A percentile compares a stretch with the other conserved stretches of the same genome.
Conservation (phyloP, 37 sponge, comb jelly and placozoan species). For the Axinella damicornis region DNA sequence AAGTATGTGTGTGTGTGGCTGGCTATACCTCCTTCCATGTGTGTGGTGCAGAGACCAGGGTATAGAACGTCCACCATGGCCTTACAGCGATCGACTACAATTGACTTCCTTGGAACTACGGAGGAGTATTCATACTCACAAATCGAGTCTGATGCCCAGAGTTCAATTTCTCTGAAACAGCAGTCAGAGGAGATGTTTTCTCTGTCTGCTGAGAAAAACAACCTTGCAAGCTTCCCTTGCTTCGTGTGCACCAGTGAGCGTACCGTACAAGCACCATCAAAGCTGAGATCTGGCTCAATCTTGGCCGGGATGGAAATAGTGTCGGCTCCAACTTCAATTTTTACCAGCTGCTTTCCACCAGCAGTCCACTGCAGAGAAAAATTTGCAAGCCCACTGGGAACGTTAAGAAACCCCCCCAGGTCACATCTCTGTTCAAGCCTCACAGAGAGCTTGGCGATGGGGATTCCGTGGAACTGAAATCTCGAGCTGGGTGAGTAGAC, state of each 20-base stretch:
- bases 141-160: slow-evolving; percentile 14
- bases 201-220: too few relatives aligned
- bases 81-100: not conserved
- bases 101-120: not conserved
- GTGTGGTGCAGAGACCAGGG: not conserved
- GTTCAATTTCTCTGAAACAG: not conserved
- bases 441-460: too few relatives aligned
- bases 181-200: too few relatives aligned
- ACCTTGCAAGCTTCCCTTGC: not conserved
- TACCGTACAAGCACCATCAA: not conserved
- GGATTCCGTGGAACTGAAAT: too few relatives aligned
- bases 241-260: not conserved
- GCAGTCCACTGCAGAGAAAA: too few relatives aligned
- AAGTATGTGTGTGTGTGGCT: too few relatives aligned
- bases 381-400: too few relatives aligned
- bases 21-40: not conserved
- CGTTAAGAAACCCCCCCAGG: too few relatives aligned
- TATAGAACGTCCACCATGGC: slow-evolving; percentile 20
- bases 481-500: too few relatives aligned
- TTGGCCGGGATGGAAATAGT: not conserved
- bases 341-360: not conserved
- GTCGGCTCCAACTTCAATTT: not conserved
- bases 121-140: not conserved
- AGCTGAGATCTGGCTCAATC: slow-evolving; percentile 5
- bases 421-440: too few relatives aligned